Evolutionary conservation across 1,140 invertebrate species (phyloP).

Genomic region (Papilio dardanus): DNA sequence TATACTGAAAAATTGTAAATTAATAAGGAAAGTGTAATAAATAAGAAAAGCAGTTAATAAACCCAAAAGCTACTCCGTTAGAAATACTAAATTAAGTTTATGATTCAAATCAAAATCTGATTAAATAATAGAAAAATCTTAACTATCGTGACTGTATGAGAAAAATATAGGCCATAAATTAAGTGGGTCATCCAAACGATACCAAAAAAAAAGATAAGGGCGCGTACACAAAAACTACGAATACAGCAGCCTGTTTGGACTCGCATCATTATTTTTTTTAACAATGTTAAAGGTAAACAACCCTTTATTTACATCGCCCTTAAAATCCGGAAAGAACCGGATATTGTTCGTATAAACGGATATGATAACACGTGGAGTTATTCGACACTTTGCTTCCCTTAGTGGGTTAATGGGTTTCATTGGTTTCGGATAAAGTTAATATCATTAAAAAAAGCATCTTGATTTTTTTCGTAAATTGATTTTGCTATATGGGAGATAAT

Average conservation of each 20-base stretch:
- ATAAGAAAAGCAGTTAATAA: too few species aligned
- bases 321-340: slow-evolving; percentile 50
- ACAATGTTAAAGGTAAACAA: slow-evolving; percentile 44
- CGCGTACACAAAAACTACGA: not conserved
- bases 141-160: not conserved
- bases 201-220: not conserved
- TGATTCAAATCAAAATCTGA: not conserved
- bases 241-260: slow-evolving; percentile 34
- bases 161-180: slow-evolving; percentile 22
- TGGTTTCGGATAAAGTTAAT: slow-evolving; percentile 11
- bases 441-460: not conserved
- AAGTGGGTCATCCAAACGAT: not conserved
- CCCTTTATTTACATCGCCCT: slow-evolving; percentile 48
- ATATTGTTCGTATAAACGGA: slow-evolving; percentile 63
- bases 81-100: too few species aligned
- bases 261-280: slow-evolving; percentile 47
- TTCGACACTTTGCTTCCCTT: slow-evolving; percentile 28
- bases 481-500: not conserved
- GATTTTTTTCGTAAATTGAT: too few species aligned
- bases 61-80: too few species aligned
- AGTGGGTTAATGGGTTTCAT: slow-evolving; percentile 29
- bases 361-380: slow-evolving; percentile 52
- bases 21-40: not conserved
- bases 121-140: not conserved
- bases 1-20: too few species aligned